Evolutionary conservation across 2,888 invertebrate genomes (phyloP), one percentile per base, ranked within the genome.

Genomic region (Minunthozetes semirufus): DNA sequence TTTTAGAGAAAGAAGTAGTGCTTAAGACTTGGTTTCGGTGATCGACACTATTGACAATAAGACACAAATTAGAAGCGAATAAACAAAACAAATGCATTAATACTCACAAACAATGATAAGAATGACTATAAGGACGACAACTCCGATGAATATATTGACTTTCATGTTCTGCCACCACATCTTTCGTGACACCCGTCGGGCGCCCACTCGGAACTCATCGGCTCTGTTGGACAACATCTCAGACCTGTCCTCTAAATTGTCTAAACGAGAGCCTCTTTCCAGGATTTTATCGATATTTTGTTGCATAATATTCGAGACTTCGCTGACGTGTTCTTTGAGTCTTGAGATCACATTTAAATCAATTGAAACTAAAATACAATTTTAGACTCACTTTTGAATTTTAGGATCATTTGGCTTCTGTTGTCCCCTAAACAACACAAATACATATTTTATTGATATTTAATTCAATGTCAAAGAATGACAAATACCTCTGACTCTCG

Each of bases 161-260:
- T 66, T 73, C 75, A 74, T 77, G 48, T 77, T 77, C 46, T 78
- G 74, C 77, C 77, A 77, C 77, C 77, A 78, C 77, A 77, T 78
- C 68, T 76, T 77, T 0, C 77, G 56, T 11, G 72, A 68, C 3
- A 77, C 73, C 27, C 77, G 74, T 13, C 75, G 50, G 13, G 77
- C 74, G 17, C 73, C 70, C 42, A 75, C 72, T 22, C 77, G 71
- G 56, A 77, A 77, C 48, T 77, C 76, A n/a, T 76, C 78, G 1
- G 77, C 77, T 38, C 72, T 63, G 11, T 48, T 53, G 19, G 76
- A 76, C 46, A 77, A 53, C 17, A 72, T 61, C 46, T 78, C 77
- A 22, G 77, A 76, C 33, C 78, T 72, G 50, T 78, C 76, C 29
- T 77, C 78, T 11, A 78, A 56, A 68, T 78, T 53, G 46, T 78